These are phyloP conservation scores for Hoplias malabaricus DNA, from an alignment of 2,113 vertebrate genomes.

Conservation along the genomic window DNA sequence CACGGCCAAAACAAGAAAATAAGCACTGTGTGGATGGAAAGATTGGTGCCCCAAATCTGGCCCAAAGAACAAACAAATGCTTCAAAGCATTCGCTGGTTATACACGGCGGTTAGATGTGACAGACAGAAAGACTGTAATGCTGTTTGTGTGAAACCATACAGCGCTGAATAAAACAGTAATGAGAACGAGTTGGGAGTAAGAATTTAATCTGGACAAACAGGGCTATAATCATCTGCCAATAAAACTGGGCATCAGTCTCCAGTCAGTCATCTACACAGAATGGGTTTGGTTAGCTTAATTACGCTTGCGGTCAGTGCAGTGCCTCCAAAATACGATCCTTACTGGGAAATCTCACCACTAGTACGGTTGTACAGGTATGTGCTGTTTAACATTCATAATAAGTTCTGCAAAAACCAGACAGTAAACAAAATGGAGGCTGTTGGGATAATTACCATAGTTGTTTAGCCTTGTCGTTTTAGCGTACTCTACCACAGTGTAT, in stretches of 20 bases:
- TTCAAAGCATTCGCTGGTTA: conserved; percentile 21
- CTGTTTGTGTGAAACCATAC: background rate
- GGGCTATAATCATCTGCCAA: background rate
- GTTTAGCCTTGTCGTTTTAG: too few species aligned
- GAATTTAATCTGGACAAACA: background rate
- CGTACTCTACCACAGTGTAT: too few species aligned
- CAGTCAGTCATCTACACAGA: background rate
- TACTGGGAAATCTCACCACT: background rate
- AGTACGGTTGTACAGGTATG: too few species aligned
- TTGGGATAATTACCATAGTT: too few species aligned
- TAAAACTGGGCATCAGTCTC: background rate
- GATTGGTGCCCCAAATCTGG: background rate
- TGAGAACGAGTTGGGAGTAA: background rate
- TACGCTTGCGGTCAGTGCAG: conserved; percentile 5
- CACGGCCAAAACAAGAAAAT: background rate
- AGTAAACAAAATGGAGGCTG: too few species aligned
- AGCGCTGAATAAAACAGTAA: background rate
- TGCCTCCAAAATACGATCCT: background rate
- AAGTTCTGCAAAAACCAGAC: too few species aligned
- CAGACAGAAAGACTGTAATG: conserved; percentile 29
- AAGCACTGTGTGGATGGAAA: background rate
- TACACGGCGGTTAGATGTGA: background rate
- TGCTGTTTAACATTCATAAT: too few species aligned
- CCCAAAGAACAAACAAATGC: background rate
- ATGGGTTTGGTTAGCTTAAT: background rate